Evolutionary conservation across 1,140 invertebrate species (phyloP), one percentile per base, ranked within the genome.

Genomic region (Parasteatoda tepidariorum): DNA sequence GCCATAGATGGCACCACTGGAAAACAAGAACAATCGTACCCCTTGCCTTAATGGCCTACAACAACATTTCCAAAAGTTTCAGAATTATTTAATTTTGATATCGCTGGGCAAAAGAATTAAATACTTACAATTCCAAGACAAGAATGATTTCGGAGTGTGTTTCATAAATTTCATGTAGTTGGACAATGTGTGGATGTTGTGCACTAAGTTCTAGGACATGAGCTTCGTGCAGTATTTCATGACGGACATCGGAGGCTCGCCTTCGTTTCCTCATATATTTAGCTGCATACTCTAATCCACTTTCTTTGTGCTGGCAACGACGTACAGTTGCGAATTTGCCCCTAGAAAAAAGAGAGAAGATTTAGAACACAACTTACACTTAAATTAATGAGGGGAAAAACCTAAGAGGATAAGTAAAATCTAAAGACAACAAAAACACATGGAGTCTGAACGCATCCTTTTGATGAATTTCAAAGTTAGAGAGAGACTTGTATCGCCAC

Each of bases 261-360:
- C 94, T 92, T 85, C 96, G 91, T 89, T 98, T 97, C 88, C 94
- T 93, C 85, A 98, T 94, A 90, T 95, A 97, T 91, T 99, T 99
- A 84, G 97, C 97, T 0, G 97, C 97, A 91, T 95, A 98, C 88
- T 95, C 93, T 85, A 92, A 91, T 31, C 95, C 94, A 9, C 94
- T 95, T 83, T 92, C 92, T 88, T 93, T 92, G 89, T 98, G 94
- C n/a, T 92, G 92, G 86, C 96, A 96, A 89, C 95, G 92, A 85
- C 94, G 93, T 64, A 99, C 97, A 79, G 96, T 93, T 22, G 97
- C 97, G 90, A 98, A 99, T 91, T 98, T 98, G 48, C 97, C 97
- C 88, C 97, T 98, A 92, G 6, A 90, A 91, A 78, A 79, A 71
- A 75, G 83, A 85, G 85, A 85, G 18, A 38, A 4, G 22, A 30